A percentile compares a stretch with the other conserved stretches of the same genome.
Evolutionary conservation across 2,113 vertebrate species (phyloP).

Genomic region (Platysternon megacephalum): DNA sequence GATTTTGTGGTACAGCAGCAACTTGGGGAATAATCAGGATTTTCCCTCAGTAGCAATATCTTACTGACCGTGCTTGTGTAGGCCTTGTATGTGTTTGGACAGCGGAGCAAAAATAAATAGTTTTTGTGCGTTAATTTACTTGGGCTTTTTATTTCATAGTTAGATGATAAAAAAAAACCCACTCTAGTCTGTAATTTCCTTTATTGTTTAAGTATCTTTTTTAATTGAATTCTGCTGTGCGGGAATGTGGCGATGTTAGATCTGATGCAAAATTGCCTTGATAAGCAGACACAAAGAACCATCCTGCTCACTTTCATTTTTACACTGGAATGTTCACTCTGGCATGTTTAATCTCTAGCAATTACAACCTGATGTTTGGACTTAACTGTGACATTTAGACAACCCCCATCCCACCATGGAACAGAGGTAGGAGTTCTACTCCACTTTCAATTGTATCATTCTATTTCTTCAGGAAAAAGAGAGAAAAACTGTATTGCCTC

Average conservation of each 20-base stretch:
- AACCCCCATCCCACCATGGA: conserved; percentile 24
- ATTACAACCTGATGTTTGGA: conserved; percentile 59
- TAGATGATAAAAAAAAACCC: background rate
- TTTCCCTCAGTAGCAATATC: background rate
- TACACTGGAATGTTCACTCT: conserved; percentile 65
- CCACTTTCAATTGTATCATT: conserved; percentile 45
- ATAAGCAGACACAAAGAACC: conserved; percentile 18
- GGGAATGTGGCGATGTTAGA: conserved; percentile 5
- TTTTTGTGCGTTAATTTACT: background rate
- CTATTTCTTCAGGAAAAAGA: conserved; percentile 32
- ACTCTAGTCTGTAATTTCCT: conserved; percentile 31
- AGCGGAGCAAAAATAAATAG: background rate
- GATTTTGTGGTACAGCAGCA: background rate
- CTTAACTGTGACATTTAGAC: conserved; percentile 61
- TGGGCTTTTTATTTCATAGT: conserved; percentile 4
- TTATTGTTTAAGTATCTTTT: conserved; percentile 24
- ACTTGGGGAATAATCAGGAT: background rate
- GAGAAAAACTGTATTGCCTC: background rate
- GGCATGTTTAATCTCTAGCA: conserved; percentile 63
- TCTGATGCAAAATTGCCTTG: conserved; percentile 20
- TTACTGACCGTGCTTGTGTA: background rate
- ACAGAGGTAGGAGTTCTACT: conserved; percentile 46
- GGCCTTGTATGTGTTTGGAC: background rate
- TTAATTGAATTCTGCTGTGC: conserved; percentile 10
- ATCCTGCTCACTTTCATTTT: conserved; percentile 26